phyloP scores from a whole-genome alignment of 2,797 vertebrate species.

The Semotilus atromaculatus region DNA sequence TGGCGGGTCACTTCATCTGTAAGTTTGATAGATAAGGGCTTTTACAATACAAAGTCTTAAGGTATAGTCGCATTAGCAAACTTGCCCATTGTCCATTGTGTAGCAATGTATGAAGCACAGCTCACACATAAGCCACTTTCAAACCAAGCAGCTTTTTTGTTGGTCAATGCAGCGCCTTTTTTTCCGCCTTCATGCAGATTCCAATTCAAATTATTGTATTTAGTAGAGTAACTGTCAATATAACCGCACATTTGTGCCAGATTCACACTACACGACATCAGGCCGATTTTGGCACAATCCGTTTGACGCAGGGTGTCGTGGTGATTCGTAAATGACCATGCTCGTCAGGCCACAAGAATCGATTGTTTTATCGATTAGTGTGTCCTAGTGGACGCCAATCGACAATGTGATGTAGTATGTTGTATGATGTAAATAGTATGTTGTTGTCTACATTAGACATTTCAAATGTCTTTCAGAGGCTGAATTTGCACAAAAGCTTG shows the following conservation, averaged over 20 bases:
- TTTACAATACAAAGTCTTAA: neutral
- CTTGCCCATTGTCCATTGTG: too few relatives aligned
- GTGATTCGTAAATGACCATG: neutral
- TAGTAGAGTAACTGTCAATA: too few relatives aligned
- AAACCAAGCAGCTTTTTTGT: too few relatives aligned
- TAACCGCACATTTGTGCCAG: too few relatives aligned
- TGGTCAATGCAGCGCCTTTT: too few relatives aligned
- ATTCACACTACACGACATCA: neutral
- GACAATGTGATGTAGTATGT: too few relatives aligned
- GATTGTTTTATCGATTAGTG: too few relatives aligned
- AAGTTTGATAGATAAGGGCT: conserved; percentile 71
- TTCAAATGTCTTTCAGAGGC: neutral
- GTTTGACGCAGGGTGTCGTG: neutral
- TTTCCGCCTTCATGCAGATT: neutral
- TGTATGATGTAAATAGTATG: neutral
- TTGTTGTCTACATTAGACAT: neutral
- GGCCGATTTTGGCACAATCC: neutral
- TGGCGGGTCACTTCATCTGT: conserved; percentile 98
- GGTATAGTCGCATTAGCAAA: neutral
- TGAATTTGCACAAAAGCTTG: neutral
- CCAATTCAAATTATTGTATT: neutral
- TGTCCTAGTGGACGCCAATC: neutral
- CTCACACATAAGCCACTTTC: too few relatives aligned
- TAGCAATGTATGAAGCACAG: too few relatives aligned
- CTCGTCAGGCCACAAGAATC: fast-evolving